Evolutionary conservation across 2,797 vertebrate genomes (phyloP), one percentile per base, ranked within the genome.

Genomic region (Crocidura indochinensis): DNA sequence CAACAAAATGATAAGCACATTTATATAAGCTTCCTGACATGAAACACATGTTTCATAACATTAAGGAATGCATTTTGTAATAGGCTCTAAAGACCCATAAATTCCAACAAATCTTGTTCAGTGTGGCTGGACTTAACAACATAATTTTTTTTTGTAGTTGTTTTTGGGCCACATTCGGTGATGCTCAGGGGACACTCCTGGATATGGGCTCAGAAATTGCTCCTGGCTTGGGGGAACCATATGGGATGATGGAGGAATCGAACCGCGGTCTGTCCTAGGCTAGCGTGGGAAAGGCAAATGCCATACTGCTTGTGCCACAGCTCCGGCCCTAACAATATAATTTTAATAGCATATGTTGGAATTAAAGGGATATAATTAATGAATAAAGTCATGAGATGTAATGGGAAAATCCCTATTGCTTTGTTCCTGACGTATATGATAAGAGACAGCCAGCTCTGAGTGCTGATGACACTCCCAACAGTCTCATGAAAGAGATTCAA

Each of bases 81-180:
- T 38, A 38, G 38, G 84, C 92, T 90, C 72, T 81, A 93, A 79
- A 24, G 87, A 17, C 62, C 10, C n/a, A 72, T 27, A 86, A 76
- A 88, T 71, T 75, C 26, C 87, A n/a, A 79, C 19, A 65, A 8
- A 31, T 38, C 71, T 53, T 27, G 10, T 31, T 64, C n/a, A 74
- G 2, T 60, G 69, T 69, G 71, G 60, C 20, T 56, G 10, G 11
- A 77, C 49, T 76, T 76, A 53, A 11, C 15, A 27, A 64, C 81
- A 82, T 38, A 38, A 38, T 38, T 38, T 38, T 38, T n/a, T 38
- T 2, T 38, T 38, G 38, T 38, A 2, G 38, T 38, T 38, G 5
- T 38, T 38, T 38, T 38, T 38, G 38, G 38, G 38, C 38, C 38
- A 38, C 38, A 38, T 38, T 38, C 38, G 38, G 38, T 38, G 38